Evolutionary conservation across 2,888 invertebrate species (phyloP).

Genomic region (Caenorhabditis japonica): DNA sequence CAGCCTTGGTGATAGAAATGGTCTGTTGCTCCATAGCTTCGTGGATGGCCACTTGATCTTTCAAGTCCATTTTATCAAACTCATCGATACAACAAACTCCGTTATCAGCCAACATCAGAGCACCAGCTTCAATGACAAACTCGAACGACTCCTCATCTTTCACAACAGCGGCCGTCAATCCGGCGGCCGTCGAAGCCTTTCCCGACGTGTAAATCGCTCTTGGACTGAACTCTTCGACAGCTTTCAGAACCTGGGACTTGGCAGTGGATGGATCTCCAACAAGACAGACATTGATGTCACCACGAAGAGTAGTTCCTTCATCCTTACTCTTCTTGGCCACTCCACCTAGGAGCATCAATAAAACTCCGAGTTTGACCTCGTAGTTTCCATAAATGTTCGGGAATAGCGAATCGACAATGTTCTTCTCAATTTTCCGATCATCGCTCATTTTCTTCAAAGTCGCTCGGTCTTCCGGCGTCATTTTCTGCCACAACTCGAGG

Average conservation of each 20-base stretch:
- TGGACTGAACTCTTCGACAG: constrained; percentile 90
- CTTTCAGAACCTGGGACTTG: constrained; percentile 93
- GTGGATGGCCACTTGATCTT: constrained; percentile 95
- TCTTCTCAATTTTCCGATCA: constrained; percentile 89
- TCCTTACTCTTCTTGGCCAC: constrained; percentile 90
- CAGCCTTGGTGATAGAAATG: constrained; percentile 91
- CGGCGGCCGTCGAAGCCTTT: constrained; percentile 96
- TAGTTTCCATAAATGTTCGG: constrained; percentile 89
- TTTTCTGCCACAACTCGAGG: constrained; percentile 68
- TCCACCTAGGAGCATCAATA: constrained; percentile 96
- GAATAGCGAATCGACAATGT: constrained; percentile 91
- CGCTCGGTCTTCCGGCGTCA: constrained; percentile 86
- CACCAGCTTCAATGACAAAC: constrained; percentile 99
- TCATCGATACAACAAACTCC: constrained; percentile 86
- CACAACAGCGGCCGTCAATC: constrained; percentile 97
- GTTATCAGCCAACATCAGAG: constrained; percentile 98
- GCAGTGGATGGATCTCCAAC: constrained; percentile 99
- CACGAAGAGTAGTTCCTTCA: constrained; percentile 87
- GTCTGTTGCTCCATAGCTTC: constrained; percentile 99
- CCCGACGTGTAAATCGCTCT: constrained; percentile 98
- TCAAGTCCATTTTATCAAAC: constrained; percentile 98
- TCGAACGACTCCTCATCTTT: constrained; percentile 97
- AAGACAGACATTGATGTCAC: constrained; percentile 96
- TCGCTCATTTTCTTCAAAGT: constrained; percentile 81
- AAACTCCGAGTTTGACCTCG: constrained; percentile 86